These are phyloP conservation scores for Leptinotarsa texana DNA, from an alignment of 1,140 invertebrate genomes.

Conservation along the genomic window DNA sequence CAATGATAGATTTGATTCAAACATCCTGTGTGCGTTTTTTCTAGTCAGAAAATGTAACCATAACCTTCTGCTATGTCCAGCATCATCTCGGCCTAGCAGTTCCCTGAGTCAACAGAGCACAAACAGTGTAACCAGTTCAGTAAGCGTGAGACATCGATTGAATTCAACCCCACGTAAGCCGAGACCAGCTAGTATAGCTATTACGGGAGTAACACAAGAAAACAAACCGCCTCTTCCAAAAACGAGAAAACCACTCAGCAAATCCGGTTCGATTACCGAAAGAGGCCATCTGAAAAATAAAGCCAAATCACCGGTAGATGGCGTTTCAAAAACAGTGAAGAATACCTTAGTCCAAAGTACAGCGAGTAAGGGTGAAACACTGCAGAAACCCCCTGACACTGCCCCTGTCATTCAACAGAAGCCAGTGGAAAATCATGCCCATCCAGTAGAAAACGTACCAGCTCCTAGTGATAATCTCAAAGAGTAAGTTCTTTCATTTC, in stretches of 20 bases:
- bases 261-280: slow-evolving; percentile 48
- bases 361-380: slow-evolving; percentile 10
- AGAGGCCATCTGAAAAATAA: slow-evolving; percentile 44
- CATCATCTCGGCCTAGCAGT: slow-evolving; percentile 78
- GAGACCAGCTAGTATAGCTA: slow-evolving; percentile 80
- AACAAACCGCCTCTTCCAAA: slow-evolving; percentile 53
- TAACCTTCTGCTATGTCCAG: slow-evolving; percentile 32
- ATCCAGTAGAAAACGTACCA: not conserved
- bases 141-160: slow-evolving; percentile 62
- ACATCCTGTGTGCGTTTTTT: not conserved
- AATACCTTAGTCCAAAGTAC: not conserved
- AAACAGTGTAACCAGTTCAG: slow-evolving; percentile 59
- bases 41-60: not conserved
- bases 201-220: slow-evolving; percentile 69
- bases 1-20: not conserved
- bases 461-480: not conserved
- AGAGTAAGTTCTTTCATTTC: slow-evolving; percentile 7
- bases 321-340: slow-evolving; percentile 4
- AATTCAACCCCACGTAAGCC: slow-evolving; percentile 67
- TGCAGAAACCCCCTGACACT: slow-evolving; percentile 19
- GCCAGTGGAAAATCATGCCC: not conserved
- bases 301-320: slow-evolving; percentile 43
- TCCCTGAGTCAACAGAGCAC: slow-evolving; percentile 74
- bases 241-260: slow-evolving; percentile 49
- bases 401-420: slow-evolving; percentile 14